Percentiles rank a stretch among this genome's conserved stretches.
Conservation (phyloP, 2,888 invertebrate species). For the Thelaira solivaga region DNA sequence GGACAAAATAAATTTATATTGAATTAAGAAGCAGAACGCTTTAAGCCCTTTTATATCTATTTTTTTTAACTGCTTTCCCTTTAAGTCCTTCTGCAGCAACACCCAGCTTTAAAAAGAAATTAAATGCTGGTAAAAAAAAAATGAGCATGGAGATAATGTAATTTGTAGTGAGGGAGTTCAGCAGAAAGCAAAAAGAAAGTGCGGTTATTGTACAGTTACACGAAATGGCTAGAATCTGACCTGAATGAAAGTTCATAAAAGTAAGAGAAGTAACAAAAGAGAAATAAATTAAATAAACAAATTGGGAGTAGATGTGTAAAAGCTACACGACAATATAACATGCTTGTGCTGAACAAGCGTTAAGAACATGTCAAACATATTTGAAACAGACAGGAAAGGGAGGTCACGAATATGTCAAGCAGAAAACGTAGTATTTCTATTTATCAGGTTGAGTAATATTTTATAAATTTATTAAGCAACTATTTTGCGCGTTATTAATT, state of each 20-base stretch:
- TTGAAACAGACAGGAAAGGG: slow-evolving; percentile 13
- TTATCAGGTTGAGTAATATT: neutral
- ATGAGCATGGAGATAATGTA: slow-evolving; percentile 3
- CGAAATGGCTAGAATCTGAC: neutral
- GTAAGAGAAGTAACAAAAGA: too few species aligned
- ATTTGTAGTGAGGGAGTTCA: neutral
- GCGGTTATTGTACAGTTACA: neutral
- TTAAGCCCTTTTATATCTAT: neutral
- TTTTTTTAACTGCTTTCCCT: neutral
- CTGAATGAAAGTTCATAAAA: neutral
- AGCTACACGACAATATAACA: too few species aligned
- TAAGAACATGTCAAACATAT: neutral
- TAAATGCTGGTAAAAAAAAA: neutral
- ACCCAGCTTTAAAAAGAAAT: neutral
- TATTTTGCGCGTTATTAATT: too few species aligned
- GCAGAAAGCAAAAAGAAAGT: neutral
- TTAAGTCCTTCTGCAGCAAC: neutral
- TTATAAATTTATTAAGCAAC: too few species aligned
- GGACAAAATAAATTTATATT: slow-evolving; percentile 22
- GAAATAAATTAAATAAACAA: too few species aligned
- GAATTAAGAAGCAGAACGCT: neutral
- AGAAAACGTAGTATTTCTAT: neutral
- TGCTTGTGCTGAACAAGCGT: too few species aligned
- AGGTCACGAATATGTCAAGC: slow-evolving; percentile 26
- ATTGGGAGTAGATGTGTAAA: too few species aligned